Conservation (phyloP, 2,113 vertebrate genomes). For the Onychostruthus taczanowskii region DNA sequence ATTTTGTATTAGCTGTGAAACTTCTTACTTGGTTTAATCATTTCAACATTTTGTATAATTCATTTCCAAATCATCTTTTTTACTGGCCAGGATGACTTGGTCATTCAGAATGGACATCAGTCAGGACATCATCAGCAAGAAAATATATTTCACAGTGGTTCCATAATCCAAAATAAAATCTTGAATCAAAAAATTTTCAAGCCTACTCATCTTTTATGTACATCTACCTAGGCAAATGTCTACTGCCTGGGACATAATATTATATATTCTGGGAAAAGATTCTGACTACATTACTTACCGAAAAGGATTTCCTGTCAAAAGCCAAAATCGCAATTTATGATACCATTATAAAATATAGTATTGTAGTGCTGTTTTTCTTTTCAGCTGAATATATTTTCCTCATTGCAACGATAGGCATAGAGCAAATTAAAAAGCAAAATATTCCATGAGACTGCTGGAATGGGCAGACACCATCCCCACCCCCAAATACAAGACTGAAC, state of each 20-base stretch:
- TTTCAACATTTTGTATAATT: background rate
- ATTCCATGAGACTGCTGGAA: background rate
- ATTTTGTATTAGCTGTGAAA: background rate
- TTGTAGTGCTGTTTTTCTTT: background rate
- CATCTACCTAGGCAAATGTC: background rate
- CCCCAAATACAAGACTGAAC: background rate
- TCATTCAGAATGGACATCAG: background rate
- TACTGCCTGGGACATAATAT: background rate
- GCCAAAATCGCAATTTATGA: background rate
- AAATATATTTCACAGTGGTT: background rate
- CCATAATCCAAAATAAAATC: background rate
- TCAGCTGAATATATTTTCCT: background rate
- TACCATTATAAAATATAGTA: background rate
- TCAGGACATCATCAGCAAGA: background rate
- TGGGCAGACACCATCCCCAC: background rate
- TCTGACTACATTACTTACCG: background rate
- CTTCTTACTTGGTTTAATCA: background rate
- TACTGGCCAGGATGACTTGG: background rate
- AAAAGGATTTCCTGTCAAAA: background rate
- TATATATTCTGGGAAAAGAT: background rate
- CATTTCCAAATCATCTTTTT: background rate
- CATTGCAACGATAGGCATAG: background rate
- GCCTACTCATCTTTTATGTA: background rate
- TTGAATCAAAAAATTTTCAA: background rate
- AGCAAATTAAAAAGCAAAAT: background rate